These are phyloP conservation scores for Lepidocyrtoides sp. DNA, from an alignment of 2,888 invertebrate genomes.

Conservation along the genomic window DNA sequence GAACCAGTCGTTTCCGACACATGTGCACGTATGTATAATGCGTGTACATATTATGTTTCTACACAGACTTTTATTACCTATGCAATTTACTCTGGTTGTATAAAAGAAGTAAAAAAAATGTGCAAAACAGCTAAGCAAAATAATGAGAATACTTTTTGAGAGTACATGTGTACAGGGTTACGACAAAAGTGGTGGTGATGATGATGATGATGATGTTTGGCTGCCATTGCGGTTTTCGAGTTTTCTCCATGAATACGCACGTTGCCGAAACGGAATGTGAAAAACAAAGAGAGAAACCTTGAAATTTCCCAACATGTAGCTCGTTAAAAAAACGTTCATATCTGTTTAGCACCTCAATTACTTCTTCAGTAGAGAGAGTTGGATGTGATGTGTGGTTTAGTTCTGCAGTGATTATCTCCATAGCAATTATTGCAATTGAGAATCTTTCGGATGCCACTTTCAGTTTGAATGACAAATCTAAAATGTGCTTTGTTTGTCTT, in stretches of 20 bases:
- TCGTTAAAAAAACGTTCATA: background rate
- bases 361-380: no score
- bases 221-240: no score
- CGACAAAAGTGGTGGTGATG: no score
- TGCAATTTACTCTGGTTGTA: no score
- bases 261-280: background rate
- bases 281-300: background rate
- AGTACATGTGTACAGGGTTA: no score
- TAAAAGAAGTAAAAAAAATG: no score
- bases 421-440: conserved; percentile 32
- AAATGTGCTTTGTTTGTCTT: background rate
- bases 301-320: background rate
- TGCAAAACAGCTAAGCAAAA: background rate
- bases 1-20: conserved; percentile 8
- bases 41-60: background rate
- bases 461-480: background rate
- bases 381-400: conserved; percentile 24
- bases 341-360: background rate
- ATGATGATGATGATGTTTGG: no score
- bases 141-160: no score
- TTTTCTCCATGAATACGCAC: no score
- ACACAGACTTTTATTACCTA: background rate
- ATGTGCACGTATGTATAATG: background rate
- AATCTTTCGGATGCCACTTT: conserved; percentile 5
- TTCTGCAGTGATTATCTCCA: conserved; percentile 15